Percentiles rank a stretch among this genome's conserved stretches.
Evolutionary conservation across 2,113 vertebrate genomes (phyloP).

Genomic region (Argyrosomus japonicus): DNA sequence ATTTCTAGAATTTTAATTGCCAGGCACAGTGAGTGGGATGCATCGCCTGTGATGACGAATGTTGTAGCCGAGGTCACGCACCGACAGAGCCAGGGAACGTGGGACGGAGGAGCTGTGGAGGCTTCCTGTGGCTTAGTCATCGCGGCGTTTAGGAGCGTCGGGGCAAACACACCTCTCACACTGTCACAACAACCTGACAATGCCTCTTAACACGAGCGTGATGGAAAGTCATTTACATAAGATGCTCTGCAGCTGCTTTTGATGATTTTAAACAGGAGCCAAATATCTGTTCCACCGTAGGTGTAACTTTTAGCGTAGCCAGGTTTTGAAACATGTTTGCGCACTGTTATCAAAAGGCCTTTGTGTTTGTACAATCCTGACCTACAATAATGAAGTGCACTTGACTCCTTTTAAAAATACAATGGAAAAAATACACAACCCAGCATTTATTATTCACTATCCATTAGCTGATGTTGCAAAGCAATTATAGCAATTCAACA

Average conservation of each 20-base stretch:
- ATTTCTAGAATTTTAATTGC: conserved; percentile 78
- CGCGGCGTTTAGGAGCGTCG: conserved; percentile 35
- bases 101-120: conserved; percentile 67
- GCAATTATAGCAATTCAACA: conserved; percentile 53
- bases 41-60: conserved; percentile 58
- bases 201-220: conserved; percentile 21
- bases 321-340: conserved; percentile 6
- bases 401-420: conserved; percentile 63
- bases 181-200: conserved; percentile 58
- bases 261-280: conserved; percentile 12
- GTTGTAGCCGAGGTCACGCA: conserved; percentile 74
- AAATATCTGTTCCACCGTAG: conserved; percentile 14
- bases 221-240: conserved; percentile 59
- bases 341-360: conserved; percentile 30
- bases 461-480: conserved; percentile 61
- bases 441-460: conserved; percentile 38
- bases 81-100: conserved; percentile 65
- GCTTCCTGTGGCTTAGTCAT: conserved; percentile 80
- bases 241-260: conserved; percentile 19
- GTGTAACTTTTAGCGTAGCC: conserved; percentile 27
- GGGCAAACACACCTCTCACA: conserved; percentile 54
- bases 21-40: conserved; percentile 66
- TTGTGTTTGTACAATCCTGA: conserved; percentile 49
- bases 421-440: conserved; percentile 34
- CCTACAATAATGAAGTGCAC: conserved; percentile 43